Base-by-base conservation (phyloP, 2,888 invertebrate genomes). In the Acanthosoma haemorrhoidale region DNA sequence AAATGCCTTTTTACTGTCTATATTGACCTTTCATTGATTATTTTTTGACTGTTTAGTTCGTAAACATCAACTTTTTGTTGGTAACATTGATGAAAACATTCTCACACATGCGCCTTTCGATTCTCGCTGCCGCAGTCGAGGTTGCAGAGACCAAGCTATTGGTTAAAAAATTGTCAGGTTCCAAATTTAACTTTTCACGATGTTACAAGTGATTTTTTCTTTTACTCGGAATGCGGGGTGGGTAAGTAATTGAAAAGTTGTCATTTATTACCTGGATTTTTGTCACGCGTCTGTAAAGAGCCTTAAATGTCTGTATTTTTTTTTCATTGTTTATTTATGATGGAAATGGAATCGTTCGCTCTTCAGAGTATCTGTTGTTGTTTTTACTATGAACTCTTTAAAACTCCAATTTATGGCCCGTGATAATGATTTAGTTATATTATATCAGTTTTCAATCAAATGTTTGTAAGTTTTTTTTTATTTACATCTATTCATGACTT, bases 101-200 rank as follows among this genome's bases (percentile, higher is more conserved):
- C 38, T 31, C 9, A 38, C 64, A 32, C 43, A 43, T 64, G 64
- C 64, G 25, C 31, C 18, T 61, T 31, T 61, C 9, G 41, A 29
- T 64, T 18, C 29, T 38, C 29, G 38, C 41, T 39, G 43, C 64
- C 64, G 64, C 64, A 64, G 64, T 59, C 59, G 51, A 51, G 51
- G 51, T 61, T 61, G 34, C 61, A 34, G 21, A 21, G 61, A 36
- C 71, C 66, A 69, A 71, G 71, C 68, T 68, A 71, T 71, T 71
- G 71, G 71, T 71, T 71, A 71, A 71, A 71, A 71, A 71, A 68
- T 39, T 68, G 68, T 61, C 68, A 71, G 71, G 71, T 71, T 71
- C 51, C 51, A 51, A 51, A 51, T 51, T 51, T 51, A 51, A 51
- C 51, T 51, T 51, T 51, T 25, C 51, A 25, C 51, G 51, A 51